Percentiles rank a stretch among this genome's conserved stretches.
These are phyloP conservation scores for Diogma glabrata DNA, from an alignment of 2,888 invertebrate genomes.

Conservation along the genomic window DNA sequence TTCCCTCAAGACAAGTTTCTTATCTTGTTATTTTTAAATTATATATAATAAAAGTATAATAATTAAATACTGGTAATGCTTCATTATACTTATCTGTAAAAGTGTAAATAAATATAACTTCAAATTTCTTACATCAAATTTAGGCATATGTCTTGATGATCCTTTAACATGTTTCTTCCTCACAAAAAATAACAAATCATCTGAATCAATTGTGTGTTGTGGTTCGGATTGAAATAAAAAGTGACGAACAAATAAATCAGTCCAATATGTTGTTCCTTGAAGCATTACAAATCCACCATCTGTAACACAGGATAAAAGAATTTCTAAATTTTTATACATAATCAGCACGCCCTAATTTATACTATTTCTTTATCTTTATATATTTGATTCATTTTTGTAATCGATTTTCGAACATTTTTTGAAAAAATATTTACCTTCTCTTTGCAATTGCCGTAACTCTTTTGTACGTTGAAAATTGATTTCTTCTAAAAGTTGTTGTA, in stretches of 20 bases:
- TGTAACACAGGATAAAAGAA: too few species aligned
- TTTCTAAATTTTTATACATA: too few species aligned
- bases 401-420: background rate
- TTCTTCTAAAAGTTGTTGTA: slow-evolving; percentile 80
- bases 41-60: background rate
- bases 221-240: slow-evolving; percentile 84
- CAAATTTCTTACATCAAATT: slow-evolving; percentile 58
- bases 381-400: too few species aligned
- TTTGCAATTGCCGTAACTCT: slow-evolving; percentile 77
- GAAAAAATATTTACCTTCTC: slow-evolving; percentile 54
- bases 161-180: slow-evolving; percentile 81
- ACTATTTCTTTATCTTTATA: too few species aligned
- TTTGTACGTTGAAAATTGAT: slow-evolving; percentile 87
- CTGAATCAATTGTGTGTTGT: slow-evolving; percentile 66
- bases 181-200: slow-evolving; percentile 94
- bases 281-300: slow-evolving; percentile 87
- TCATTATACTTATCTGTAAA: background rate
- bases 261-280: slow-evolving; percentile 91
- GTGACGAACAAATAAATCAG: slow-evolving; percentile 86
- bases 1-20: too few species aligned
- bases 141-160: slow-evolving; percentile 74
- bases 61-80: background rate
- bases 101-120: slow-evolving; percentile 2
- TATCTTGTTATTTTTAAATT: too few species aligned
- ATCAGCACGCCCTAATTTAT: too few species aligned